Evolutionary conservation across 2,888 invertebrate species (phyloP).

Genomic region (Julus scandinavius): DNA sequence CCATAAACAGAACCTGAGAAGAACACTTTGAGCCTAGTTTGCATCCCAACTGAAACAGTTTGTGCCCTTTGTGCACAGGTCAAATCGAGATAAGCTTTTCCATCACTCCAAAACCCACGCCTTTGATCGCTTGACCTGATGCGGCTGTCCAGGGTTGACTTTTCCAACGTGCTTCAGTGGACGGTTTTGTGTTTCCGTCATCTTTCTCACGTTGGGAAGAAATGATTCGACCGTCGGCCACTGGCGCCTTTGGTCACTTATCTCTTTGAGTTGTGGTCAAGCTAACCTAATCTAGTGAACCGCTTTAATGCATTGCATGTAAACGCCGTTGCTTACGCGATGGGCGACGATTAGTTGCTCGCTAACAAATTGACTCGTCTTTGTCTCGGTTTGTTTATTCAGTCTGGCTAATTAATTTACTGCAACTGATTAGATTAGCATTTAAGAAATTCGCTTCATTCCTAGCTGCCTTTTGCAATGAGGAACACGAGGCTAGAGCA

Average conservation of each 20-base stretch:
- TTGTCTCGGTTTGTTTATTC: background rate
- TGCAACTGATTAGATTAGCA: conserved; percentile 35
- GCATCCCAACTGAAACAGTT: background rate
- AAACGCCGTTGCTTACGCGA: conserved; percentile 10
- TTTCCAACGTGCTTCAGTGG: background rate
- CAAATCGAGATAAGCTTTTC: background rate
- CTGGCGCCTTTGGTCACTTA: background rate
- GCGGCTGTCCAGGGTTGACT: background rate
- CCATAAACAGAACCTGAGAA: background rate
- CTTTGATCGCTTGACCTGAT: background rate
- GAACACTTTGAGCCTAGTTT: background rate
- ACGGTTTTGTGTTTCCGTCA: background rate
- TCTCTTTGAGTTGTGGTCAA: background rate
- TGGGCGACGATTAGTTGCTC: conserved; percentile 22
- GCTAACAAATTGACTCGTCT: conserved; percentile 29
- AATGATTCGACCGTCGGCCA: background rate
- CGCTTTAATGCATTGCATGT: background rate
- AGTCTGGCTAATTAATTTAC: conserved; percentile 10
- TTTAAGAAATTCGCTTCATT: background rate
- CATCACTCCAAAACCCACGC: background rate
- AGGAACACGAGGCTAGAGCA: background rate
- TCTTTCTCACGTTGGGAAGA: background rate
- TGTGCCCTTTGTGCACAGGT: background rate
- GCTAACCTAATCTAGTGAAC: conserved; percentile 39
- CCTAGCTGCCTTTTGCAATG: background rate